These are phyloP conservation scores for Garra rufa DNA, from an alignment of 2,113 vertebrate genomes.

Conservation along the genomic window DNA sequence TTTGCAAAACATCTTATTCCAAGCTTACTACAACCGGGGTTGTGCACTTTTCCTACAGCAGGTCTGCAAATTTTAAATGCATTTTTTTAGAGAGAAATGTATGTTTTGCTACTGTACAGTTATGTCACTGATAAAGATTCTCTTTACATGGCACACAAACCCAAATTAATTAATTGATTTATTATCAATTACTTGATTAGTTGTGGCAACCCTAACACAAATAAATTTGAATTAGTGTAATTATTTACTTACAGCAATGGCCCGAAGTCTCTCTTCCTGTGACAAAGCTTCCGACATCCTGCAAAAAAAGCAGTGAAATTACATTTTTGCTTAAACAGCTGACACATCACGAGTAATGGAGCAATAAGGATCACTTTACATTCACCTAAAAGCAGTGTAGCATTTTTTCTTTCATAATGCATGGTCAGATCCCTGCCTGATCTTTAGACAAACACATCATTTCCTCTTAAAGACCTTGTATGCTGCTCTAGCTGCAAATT, in stretches of 20 bases:
- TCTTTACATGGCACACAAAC: too few species aligned
- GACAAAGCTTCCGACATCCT: conserved; percentile 80
- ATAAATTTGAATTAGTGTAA: background rate
- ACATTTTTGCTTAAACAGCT: conserved; percentile 3
- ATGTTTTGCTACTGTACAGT: too few species aligned
- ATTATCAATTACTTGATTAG: background rate
- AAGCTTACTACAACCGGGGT: too few species aligned
- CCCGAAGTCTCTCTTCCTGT: conserved; percentile 79
- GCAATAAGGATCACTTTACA: conserved; percentile 16
- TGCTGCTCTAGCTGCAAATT: background rate
- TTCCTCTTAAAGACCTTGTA: background rate
- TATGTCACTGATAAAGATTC: too few species aligned
- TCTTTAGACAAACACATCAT: background rate
- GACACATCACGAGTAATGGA: background rate
- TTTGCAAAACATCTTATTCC: too few species aligned
- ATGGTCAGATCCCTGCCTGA: background rate
- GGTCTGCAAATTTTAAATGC: too few species aligned
- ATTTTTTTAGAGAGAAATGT: too few species aligned
- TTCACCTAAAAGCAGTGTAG: background rate
- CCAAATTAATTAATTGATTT: background rate
- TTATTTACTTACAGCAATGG: conserved; percentile 74
- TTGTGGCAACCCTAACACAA: background rate
- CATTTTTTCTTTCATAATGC: background rate
- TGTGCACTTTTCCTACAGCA: too few species aligned
- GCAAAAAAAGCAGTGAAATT: conserved; percentile 38